Base-by-base conservation (phyloP, 2,113 vertebrate genomes). In the Grallaria varia region DNA sequence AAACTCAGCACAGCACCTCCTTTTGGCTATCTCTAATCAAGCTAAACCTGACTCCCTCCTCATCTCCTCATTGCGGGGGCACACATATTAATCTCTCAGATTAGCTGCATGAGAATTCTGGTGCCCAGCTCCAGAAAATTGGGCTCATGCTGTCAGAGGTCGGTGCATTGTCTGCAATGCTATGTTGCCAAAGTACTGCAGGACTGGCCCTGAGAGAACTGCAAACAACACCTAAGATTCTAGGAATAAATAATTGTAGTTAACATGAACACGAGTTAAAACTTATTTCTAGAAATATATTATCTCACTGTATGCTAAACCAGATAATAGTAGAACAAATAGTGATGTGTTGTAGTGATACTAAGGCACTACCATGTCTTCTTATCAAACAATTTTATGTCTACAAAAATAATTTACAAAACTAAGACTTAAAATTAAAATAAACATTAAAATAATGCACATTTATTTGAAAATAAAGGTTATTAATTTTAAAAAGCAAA, bases 41-140 rank as follows among this genome's bases (percentile, higher is more conserved):
- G 64, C 5, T 42, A 58, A 91, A 92, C 13, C 20, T 74, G 10
- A 47, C 14, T 62, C 42, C 37, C 31, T 62, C 30, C 42, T 58
- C 45, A 27, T 12, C 58, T 25, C 2, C 39, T 47, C 1, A 0
- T 53, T n/a, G 20, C 15, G 30, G 21, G 13, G 13, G 12, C 60
- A 74, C 8, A 25, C 7, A 11, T 8, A 2, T 10, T 49, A 47
- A 42, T 35, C 35, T 59, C 68, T 74, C 27, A 30, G 68, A 53
- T 87, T 19, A 75, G 39, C 44, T 74, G 33, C 31, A 22, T 3
- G 44, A 47, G 9, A 14, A 64, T 45, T 55, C 28, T 69, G 19
- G 35, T 83, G 42, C 25, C 28, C 27, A 42, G 63, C 10, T 71
- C 62, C 60, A 71, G 37, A 84, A 91, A 76, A 80, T 28, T 4